Evolutionary conservation across 2,888 invertebrate genomes (phyloP).

Genomic region (Beris morrisii): DNA sequence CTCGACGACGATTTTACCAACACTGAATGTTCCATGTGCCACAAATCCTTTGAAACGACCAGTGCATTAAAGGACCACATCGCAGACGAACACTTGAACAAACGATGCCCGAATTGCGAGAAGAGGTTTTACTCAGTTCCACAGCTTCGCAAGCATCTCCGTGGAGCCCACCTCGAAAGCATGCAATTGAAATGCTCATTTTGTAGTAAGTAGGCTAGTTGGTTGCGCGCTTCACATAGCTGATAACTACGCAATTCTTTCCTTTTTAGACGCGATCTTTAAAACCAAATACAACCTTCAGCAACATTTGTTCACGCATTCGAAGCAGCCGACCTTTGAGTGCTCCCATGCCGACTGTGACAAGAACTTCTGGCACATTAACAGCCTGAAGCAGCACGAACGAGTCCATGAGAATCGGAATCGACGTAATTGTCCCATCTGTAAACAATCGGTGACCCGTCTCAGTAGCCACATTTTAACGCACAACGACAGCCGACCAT

Average conservation of each 20-base stretch:
- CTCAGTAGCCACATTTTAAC: constrained; percentile 20
- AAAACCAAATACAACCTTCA: constrained; percentile 31
- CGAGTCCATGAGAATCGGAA: constrained; percentile 25
- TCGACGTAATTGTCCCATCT: constrained; percentile 33
- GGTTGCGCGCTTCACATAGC: neutral
- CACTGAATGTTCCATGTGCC: too few relatives aligned
- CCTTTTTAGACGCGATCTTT: constrained; percentile 17
- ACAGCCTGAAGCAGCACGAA: constrained; percentile 29
- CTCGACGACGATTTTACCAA: too few relatives aligned
- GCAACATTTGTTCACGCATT: constrained; percentile 30
- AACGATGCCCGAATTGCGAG: constrained; percentile 12
- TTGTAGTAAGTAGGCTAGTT: constrained; percentile 18
- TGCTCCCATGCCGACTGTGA: constrained; percentile 22
- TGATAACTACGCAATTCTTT: neutral
- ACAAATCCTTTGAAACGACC: too few relatives aligned
- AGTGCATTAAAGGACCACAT: constrained; percentile 6
- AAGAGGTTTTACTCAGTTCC: constrained; percentile 8
- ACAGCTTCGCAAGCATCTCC: constrained; percentile 6
- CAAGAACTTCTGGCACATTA: constrained; percentile 23
- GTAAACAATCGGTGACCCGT: constrained; percentile 25
- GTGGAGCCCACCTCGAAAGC: constrained; percentile 22
- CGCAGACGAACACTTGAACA: neutral
- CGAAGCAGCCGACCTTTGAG: constrained; percentile 8
- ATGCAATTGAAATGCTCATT: constrained; percentile 25
- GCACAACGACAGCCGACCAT: constrained; percentile 20